Evolutionary conservation across 2,888 invertebrate species (phyloP), one percentile per base, ranked within the genome.

Genomic region (Diaperis boleti): DNA sequence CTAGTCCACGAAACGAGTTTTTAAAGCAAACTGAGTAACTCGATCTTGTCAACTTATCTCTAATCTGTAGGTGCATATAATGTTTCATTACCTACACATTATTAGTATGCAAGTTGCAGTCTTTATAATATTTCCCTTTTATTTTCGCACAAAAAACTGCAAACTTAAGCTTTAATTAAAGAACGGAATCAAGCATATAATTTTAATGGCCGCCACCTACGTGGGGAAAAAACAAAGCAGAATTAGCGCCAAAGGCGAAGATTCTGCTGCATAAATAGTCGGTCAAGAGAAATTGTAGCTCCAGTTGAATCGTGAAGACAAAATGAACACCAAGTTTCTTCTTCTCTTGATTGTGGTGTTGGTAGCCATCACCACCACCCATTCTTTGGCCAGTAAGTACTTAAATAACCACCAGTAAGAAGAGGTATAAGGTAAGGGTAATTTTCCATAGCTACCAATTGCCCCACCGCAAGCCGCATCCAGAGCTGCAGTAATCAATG

Each of bases 401-500:
- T 7, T 22, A 18, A 17, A 29, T 52, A 18, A 37, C 26, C 10
- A 8, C 31, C 10, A 8, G 3, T 10, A 47, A 14, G 35, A 22
- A 45, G 11, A n/a, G n/a, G n/a, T n/a, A n/a, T n/a, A n/a, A n/a
- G n/a, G n/a, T 44, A 7, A 15, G 10, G 6, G 5, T 39, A 45
- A 60, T 68, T 68, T n/a, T 4, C 8, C 13, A 42, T 31, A 52
- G 65, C 63, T 73, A 74, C 65, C 50, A 84, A 83, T 68, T 92
- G 91, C 73, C 91, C 91, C 1, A 76, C 86, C 1, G 84, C 85
- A 0, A 86, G 87, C 29, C 88, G 88, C 77, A 86, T 90, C 64
- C 85, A 85, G 67, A 84, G 83, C 63, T 92, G 91, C 78, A 87
- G 83, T 49, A 90, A 91, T 1, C 89, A 87, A 74, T 92, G 92